These are phyloP conservation scores for Zaprionus kolodkinae DNA, from an alignment of 1,140 invertebrate species.

Conservation along the genomic window DNA sequence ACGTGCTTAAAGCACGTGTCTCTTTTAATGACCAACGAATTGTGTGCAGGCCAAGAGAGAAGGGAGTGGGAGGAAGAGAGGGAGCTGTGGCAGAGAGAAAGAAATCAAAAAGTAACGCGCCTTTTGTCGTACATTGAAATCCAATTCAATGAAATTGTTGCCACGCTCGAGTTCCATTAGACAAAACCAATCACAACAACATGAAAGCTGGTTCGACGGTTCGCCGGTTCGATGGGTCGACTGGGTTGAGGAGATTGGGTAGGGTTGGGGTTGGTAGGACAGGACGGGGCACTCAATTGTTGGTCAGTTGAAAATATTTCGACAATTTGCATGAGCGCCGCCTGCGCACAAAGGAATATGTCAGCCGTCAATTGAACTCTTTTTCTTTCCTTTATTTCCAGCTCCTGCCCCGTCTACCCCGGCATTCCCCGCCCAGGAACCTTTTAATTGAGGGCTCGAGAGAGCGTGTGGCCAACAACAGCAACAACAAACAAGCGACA, in stretches of 20 bases:
- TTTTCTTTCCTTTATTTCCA: slow-evolving; percentile 47
- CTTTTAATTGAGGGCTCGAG: slow-evolving; percentile 77
- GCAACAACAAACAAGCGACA: slow-evolving; percentile 59
- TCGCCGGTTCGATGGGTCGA: not conserved
- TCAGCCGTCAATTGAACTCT: slow-evolving; percentile 79
- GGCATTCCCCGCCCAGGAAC: slow-evolving; percentile 35
- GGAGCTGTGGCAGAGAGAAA: slow-evolving; percentile 18
- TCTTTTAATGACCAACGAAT: slow-evolving; percentile 83
- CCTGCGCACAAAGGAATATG: slow-evolving; percentile 72
- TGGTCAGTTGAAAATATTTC: slow-evolving; percentile 82
- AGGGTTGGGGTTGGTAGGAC: not conserved
- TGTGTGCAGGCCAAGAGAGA: slow-evolving; percentile 30
- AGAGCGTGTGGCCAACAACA: slow-evolving; percentile 65
- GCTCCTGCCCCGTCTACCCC: slow-evolving; percentile 17
- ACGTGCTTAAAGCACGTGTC: slow-evolving; percentile 83
- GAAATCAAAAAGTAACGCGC: slow-evolving; percentile 68
- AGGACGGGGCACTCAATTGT: slow-evolving; percentile 58
- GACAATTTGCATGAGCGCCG: slow-evolving; percentile 75
- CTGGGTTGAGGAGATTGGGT: not conserved
- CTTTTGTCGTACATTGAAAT: slow-evolving; percentile 77
- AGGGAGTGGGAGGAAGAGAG: not conserved
- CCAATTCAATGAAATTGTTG: slow-evolving; percentile 81
- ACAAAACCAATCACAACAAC: slow-evolving; percentile 83
- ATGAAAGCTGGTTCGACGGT: slow-evolving; percentile 46
- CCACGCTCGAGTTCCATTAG: slow-evolving; percentile 83